Evolutionary conservation across 2,797 vertebrate species (phyloP).

Genomic region (Huso huso): DNA sequence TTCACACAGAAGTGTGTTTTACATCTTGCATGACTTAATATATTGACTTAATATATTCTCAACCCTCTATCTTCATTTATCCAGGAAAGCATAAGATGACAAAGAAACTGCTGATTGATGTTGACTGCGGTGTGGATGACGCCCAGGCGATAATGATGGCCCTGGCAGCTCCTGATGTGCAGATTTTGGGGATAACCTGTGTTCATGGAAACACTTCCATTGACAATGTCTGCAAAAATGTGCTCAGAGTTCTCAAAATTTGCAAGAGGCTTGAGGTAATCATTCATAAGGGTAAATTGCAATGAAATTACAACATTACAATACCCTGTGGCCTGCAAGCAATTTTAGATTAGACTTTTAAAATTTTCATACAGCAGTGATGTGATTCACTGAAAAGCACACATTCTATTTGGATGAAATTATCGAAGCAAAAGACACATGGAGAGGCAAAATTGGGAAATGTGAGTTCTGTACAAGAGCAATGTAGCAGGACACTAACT

Average conservation of each 20-base stretch:
- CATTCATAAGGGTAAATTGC: slow-evolving; percentile 1
- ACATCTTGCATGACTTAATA: too few species aligned
- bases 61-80: not conserved
- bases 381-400: too few species aligned
- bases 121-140: slow-evolving; percentile 60
- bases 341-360: too few species aligned
- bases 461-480: too few species aligned
- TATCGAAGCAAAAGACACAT: too few species aligned
- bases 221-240: slow-evolving; percentile 64
- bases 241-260: slow-evolving; percentile 51
- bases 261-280: slow-evolving; percentile 51
- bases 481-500: too few species aligned
- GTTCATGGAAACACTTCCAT: slow-evolving; percentile 57
- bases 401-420: too few species aligned
- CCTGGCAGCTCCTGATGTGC: slow-evolving; percentile 43
- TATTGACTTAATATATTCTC: not conserved
- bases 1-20: too few species aligned
- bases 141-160: slow-evolving; percentile 66
- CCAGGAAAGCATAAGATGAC: slow-evolving; percentile 35
- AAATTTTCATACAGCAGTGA: too few species aligned
- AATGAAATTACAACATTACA: not conserved
- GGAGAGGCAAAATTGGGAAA: too few species aligned
- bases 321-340: too few species aligned
- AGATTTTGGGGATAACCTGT: slow-evolving; percentile 61
- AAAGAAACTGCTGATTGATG: slow-evolving; percentile 56